phyloP scores from a whole-genome alignment of 2,113 vertebrate species.

The Potamarius usumacintae region DNA sequence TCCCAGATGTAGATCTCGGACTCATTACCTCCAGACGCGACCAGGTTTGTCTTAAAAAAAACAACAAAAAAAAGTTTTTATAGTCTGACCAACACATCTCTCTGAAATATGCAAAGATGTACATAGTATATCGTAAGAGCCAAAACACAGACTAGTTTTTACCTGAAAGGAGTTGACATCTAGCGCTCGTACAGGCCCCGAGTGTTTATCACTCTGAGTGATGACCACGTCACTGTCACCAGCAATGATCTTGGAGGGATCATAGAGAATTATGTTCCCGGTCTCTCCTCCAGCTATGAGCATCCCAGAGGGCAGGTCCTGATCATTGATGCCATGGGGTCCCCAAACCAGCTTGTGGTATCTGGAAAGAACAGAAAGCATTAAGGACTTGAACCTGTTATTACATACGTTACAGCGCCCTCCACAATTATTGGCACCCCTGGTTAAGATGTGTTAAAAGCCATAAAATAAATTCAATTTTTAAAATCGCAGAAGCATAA shows the following conservation, averaged over 20 bases:
- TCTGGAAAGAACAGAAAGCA: constrained; percentile 63
- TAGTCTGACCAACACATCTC: not conserved
- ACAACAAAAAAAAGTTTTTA: not conserved
- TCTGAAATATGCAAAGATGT: not conserved
- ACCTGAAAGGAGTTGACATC: constrained; percentile 95
- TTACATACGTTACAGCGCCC: not conserved
- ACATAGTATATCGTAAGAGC: too few species aligned
- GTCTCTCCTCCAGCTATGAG: constrained; percentile 94
- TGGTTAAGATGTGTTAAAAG: too few species aligned
- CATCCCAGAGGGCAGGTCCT: constrained; percentile 78
- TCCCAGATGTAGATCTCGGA: constrained; percentile 99
- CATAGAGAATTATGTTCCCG: constrained; percentile 90
- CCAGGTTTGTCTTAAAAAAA: constrained; percentile 81
- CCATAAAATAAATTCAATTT: too few species aligned
- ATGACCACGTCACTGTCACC: constrained; percentile 84
- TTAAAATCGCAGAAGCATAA: too few species aligned
- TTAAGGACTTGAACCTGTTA: not conserved
- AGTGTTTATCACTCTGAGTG: constrained; percentile 87
- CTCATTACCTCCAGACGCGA: constrained; percentile 94
- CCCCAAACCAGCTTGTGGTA: constrained; percentile 97
- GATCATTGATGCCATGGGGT: constrained; percentile 74
- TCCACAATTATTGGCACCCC: too few species aligned
- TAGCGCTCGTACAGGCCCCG: constrained; percentile 88
- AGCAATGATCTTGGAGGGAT: constrained; percentile 86
- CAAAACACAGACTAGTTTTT: not conserved